A percentile compares a stretch with the other conserved stretches of the same genome.
Evolutionary conservation across 2,797 vertebrate genomes (phyloP).

Genomic region (Neosalanx taihuensis): DNA sequence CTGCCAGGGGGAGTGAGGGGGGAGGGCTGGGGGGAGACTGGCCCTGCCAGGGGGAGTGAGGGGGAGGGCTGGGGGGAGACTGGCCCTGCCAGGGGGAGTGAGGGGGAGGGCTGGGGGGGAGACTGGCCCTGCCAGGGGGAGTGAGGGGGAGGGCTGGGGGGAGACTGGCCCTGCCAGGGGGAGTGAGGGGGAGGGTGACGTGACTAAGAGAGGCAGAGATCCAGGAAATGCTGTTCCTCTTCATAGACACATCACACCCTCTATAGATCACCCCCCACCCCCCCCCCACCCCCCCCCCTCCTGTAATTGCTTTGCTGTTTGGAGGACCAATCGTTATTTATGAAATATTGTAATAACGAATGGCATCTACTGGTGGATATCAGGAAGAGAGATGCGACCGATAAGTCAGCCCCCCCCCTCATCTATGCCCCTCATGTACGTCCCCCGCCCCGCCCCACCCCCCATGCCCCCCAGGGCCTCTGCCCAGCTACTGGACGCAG

Average conservation of each 20-base stretch:
- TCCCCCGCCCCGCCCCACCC: slow-evolving; percentile 17
- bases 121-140: slow-evolving; percentile 52
- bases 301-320: slow-evolving; percentile 67
- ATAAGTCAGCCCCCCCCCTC: slow-evolving; percentile 57
- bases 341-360: slow-evolving; percentile 76
- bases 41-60: no score
- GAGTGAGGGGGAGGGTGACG: slow-evolving; percentile 43
- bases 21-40: slow-evolving; percentile 66
- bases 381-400: slow-evolving; percentile 70
- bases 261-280: slow-evolving; percentile 52
- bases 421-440: slow-evolving; percentile 30
- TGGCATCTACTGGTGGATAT: slow-evolving; percentile 63
- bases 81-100: background rate
- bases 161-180: slow-evolving; percentile 10
- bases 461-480: slow-evolving; percentile 42
- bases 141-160: background rate
- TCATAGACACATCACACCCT: slow-evolving; percentile 43
- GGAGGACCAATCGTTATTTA: slow-evolving; percentile 69
- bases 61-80: no score
- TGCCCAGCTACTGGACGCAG: slow-evolving; percentile 66
- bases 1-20: slow-evolving; percentile 21
- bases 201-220: slow-evolving; percentile 52
- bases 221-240: slow-evolving; percentile 64
- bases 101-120: no score
- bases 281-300: slow-evolving; percentile 22